phyloP scores from a whole-genome alignment of 1,140 invertebrate genomes.

The Cotesia vestalis region DNA sequence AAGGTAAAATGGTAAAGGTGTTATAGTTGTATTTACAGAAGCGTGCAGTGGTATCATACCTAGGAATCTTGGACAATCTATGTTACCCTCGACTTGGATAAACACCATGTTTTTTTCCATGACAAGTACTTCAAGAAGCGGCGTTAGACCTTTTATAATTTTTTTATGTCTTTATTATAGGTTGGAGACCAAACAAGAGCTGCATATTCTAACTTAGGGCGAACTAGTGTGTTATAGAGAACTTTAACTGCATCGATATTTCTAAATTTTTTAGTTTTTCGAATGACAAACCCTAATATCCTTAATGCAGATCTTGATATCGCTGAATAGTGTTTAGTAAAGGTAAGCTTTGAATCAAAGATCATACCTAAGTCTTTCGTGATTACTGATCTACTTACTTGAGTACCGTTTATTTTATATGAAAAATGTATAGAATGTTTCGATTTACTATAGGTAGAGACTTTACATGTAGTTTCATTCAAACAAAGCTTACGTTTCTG shows the following conservation, averaged over 20 bases:
- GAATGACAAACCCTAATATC: not conserved
- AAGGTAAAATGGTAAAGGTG: too few relatives aligned
- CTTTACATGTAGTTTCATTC: not conserved
- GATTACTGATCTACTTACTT: not conserved
- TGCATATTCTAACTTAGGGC: not conserved
- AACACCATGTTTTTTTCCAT: not conserved
- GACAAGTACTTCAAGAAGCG: slow-evolving; percentile 9
- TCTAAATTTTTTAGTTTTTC: not conserved
- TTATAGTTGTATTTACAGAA: too few relatives aligned
- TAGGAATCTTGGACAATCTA: not conserved
- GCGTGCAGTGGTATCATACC: too few relatives aligned
- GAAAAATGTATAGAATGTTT: not conserved
- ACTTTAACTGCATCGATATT: not conserved
- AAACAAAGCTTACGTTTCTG: not conserved
- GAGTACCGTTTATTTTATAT: not conserved
- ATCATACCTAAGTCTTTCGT: not conserved
- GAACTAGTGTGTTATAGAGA: not conserved
- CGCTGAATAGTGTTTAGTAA: not conserved
- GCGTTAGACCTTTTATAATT: not conserved
- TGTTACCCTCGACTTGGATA: not conserved
- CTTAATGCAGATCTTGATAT: not conserved
- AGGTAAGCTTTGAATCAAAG: slow-evolving; percentile 17
- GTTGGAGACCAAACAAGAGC: slow-evolving; percentile 8
- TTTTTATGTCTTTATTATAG: not conserved
- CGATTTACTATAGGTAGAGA: not conserved